phyloP scores from a whole-genome alignment of 2,797 vertebrate genomes.

The Hydrocynus forskahlii region DNA sequence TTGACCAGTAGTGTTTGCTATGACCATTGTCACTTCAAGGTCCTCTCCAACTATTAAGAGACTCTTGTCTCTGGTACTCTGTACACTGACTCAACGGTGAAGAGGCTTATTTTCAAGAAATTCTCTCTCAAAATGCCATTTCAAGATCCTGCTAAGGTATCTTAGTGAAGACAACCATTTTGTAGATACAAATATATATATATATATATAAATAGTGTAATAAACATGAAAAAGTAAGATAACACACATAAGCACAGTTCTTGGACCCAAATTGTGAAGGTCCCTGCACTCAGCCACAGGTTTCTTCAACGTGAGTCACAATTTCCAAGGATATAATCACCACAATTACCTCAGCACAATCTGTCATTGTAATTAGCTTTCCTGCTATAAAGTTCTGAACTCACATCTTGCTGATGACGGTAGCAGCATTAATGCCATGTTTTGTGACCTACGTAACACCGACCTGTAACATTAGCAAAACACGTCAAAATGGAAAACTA shows the following conservation, averaged over 20 bases:
- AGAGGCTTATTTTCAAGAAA: constrained; percentile 46
- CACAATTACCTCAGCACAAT: constrained; percentile 42
- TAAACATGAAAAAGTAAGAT: background rate
- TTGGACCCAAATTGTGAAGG: constrained; percentile 13
- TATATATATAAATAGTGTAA: background rate
- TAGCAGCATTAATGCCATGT: constrained; percentile 24
- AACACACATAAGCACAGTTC: background rate
- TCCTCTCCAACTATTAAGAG: constrained; percentile 24
- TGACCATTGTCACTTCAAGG: constrained; percentile 23
- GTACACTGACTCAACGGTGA: constrained; percentile 22
- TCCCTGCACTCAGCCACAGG: background rate
- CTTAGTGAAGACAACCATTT: background rate
- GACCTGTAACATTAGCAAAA: background rate
- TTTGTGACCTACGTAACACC: constrained; percentile 4
- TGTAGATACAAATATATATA: background rate
- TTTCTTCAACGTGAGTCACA: background rate
- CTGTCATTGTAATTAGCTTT: constrained; percentile 44
- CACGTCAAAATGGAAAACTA: background rate
- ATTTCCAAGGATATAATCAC: constrained; percentile 40
- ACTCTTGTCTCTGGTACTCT: constrained; percentile 24
- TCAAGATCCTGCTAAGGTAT: background rate
- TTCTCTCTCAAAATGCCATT: background rate
- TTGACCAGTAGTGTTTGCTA: constrained; percentile 1
- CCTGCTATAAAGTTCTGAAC: background rate
- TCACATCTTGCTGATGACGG: background rate